A percentile compares a stretch with the other conserved stretches of the same genome.
Evolutionary conservation across 2,888 invertebrate genomes (phyloP).

Genomic region (Perdita meconis): DNA sequence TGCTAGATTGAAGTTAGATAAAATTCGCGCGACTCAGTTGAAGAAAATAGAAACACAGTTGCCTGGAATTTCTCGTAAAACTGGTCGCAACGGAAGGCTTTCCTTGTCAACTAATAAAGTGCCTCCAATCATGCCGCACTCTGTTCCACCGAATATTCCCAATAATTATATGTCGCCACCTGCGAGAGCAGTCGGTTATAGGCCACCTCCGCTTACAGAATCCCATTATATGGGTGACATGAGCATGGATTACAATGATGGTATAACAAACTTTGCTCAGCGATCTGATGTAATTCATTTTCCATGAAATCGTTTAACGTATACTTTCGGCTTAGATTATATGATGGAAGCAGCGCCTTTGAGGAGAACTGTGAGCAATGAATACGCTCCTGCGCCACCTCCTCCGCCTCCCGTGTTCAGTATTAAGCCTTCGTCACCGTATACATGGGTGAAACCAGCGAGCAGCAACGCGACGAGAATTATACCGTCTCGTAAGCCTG

Average conservation of each 20-base stretch:
- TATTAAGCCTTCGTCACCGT: slow-evolving; percentile 78
- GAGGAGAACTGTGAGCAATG: slow-evolving; percentile 82
- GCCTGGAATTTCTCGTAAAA: slow-evolving; percentile 85
- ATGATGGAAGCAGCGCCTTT: slow-evolving; percentile 77
- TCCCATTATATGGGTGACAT: slow-evolving; percentile 77
- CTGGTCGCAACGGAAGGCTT: slow-evolving; percentile 86
- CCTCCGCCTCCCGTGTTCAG: slow-evolving; percentile 82
- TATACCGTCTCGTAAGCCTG: slow-evolving; percentile 58
- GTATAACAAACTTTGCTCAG: slow-evolving; percentile 53
- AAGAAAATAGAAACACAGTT: slow-evolving; percentile 83
- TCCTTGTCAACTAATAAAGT: slow-evolving; percentile 85
- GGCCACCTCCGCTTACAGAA: slow-evolving; percentile 72
- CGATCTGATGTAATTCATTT: background rate
- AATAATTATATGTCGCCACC: slow-evolving; percentile 70
- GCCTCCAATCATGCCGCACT: slow-evolving; percentile 58
- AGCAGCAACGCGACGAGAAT: slow-evolving; percentile 66
- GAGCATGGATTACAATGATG: slow-evolving; percentile 76
- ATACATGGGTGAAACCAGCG: slow-evolving; percentile 81
- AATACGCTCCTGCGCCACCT: slow-evolving; percentile 81
- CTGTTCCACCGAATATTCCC: slow-evolving; percentile 58
- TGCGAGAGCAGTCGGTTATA: slow-evolving; percentile 73
- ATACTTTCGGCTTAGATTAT: slow-evolving; percentile 72
- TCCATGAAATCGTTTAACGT: slow-evolving; percentile 5
- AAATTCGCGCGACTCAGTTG: slow-evolving; percentile 85
- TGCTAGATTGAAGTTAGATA: slow-evolving; percentile 90